Conservation (phyloP, 2,888 invertebrate genomes). For the Melanchra persicariae region DNA sequence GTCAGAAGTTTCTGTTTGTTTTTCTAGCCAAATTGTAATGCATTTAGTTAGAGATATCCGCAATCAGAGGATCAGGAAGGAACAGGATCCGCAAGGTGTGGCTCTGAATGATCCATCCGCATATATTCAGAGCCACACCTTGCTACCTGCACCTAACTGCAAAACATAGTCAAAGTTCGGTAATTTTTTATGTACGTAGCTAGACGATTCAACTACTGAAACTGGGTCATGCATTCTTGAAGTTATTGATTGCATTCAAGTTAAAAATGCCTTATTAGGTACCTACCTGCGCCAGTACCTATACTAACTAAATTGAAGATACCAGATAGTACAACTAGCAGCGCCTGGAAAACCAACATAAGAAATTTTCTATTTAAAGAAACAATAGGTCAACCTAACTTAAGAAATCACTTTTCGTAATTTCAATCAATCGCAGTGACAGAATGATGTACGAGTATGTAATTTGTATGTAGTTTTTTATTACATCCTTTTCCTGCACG, state of each 20-base stretch:
- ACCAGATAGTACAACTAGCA: no score
- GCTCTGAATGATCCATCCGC: no score
- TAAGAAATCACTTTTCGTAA: constrained; percentile 34
- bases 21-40: not conserved
- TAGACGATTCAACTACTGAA: not conserved
- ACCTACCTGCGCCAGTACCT: not conserved
- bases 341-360: no score
- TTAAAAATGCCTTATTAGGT: not conserved
- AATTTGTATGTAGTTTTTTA: constrained; percentile 40
- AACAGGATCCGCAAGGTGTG: no score
- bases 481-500: constrained; percentile 44
- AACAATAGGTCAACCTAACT: not conserved
- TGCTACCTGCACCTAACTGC: not conserved
- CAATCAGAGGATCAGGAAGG: no score
- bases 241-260: not conserved
- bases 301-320: not conserved
- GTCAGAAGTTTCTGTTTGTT: constrained; percentile 22
- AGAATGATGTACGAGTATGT: constrained; percentile 26
- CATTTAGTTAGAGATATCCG: constrained; percentile 10
- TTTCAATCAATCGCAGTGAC: constrained; percentile 28
- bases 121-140: not conserved
- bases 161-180: not conserved
- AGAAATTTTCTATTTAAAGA: not conserved
- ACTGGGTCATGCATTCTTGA: not conserved
- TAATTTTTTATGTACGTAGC: not conserved